phyloP scores from a whole-genome alignment of 2,797 vertebrate species.

The Borostomias antarcticus region DNA sequence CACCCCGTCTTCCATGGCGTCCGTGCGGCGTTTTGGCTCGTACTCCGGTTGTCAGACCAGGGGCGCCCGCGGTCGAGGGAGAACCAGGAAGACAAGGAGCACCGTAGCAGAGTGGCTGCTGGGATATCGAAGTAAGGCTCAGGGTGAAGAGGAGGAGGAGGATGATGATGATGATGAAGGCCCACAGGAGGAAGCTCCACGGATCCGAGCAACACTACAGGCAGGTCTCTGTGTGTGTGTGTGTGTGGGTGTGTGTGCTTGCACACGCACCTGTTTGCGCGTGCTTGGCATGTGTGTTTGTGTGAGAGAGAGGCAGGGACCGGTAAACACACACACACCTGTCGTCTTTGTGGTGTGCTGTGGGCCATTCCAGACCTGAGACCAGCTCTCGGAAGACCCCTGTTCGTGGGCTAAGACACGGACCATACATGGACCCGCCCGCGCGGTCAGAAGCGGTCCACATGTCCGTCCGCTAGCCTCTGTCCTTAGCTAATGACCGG shows the following conservation, averaged over 20 bases:
- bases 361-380: background rate
- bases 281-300: background rate
- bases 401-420: background rate
- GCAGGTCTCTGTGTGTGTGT: constrained; percentile 54
- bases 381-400: background rate
- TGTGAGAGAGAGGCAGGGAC: background rate
- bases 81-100: constrained; percentile 57
- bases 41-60: constrained; percentile 65
- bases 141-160: constrained; percentile 59
- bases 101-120: constrained; percentile 59
- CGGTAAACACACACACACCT: background rate
- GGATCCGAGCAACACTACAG: constrained; percentile 43
- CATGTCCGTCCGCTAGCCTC: background rate
- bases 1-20: constrained; percentile 60
- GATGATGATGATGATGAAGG: constrained; percentile 23
- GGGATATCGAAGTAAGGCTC: constrained; percentile 66
- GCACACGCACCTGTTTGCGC: background rate
- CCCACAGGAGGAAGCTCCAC: constrained; percentile 21
- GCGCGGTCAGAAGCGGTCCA: background rate
- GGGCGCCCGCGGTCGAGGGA: constrained; percentile 36
- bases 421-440: background rate
- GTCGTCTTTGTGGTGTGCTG: background rate
- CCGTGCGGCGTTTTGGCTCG: constrained; percentile 66
- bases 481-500: background rate
- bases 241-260: background rate